These are phyloP conservation scores for Oceanodroma leucorhoa DNA, from an alignment of 2,797 vertebrate genomes.

Conservation along the genomic window DNA sequence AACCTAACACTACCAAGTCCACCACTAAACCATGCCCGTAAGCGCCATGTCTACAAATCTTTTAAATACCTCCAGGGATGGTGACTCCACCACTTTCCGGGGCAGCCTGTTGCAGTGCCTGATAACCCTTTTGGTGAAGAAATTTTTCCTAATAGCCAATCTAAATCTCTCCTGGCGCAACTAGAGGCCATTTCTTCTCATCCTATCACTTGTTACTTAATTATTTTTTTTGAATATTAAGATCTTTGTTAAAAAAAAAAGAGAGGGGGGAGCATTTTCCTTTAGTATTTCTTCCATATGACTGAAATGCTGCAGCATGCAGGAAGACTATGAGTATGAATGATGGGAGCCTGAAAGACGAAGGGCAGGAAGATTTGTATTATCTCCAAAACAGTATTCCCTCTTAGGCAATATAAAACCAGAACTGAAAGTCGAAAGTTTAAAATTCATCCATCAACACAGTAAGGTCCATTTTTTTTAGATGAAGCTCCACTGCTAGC, in stretches of 20 bases:
- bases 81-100: neutral
- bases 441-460: conserved; percentile 4
- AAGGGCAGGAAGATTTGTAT: conserved; percentile 15
- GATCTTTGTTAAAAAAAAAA: neutral
- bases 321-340: neutral
- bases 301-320: neutral
- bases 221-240: neutral
- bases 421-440: conserved; percentile 19
- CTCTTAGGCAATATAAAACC: neutral
- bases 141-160: neutral
- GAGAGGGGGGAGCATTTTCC: accelerated
- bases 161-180: neutral
- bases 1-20: neutral
- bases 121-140: neutral
- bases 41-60: accelerated
- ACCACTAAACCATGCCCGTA: neutral
- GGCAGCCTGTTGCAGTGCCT: neutral
- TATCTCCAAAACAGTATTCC: conserved; percentile 6
- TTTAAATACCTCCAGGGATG: neutral
- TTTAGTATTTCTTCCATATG: neutral
- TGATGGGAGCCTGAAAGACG: neutral
- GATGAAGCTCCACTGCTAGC: neutral
- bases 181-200: neutral
- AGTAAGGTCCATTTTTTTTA: neutral
- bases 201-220: neutral